These are phyloP conservation scores for Mimumesa dahlbomi DNA, from an alignment of 2,888 invertebrate genomes.

Conservation along the genomic window DNA sequence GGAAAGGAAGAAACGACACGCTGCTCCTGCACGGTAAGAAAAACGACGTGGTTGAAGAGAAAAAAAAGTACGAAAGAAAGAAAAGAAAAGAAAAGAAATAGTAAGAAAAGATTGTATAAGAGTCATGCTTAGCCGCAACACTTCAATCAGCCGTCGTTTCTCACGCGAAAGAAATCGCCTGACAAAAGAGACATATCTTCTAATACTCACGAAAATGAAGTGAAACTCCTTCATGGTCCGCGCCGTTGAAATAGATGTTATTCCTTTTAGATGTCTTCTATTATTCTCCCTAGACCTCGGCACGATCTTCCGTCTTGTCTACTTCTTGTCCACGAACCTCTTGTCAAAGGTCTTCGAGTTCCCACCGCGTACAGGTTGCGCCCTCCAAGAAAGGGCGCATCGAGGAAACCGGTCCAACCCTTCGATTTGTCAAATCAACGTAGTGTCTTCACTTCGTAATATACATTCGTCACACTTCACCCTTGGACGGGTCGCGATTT, in stretches of 20 bases:
- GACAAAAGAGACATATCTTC: background rate
- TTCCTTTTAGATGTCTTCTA: too few species aligned
- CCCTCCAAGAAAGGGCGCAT: conserved; percentile 55
- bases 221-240: conserved; percentile 55
- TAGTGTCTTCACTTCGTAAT: conserved; percentile 22
- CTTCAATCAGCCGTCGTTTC: conserved; percentile 10
- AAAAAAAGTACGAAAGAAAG: background rate
- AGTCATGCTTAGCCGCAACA: background rate
- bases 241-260: too few species aligned
- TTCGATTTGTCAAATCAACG: conserved; percentile 18
- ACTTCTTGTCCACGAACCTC: conserved; percentile 35
- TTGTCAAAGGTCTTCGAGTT: conserved; percentile 55
- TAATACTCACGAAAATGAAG: conserved; percentile 58
- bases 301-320: too few species aligned
- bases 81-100: background rate
- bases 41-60: background rate
- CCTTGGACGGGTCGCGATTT: conserved; percentile 26
- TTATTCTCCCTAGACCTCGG: too few species aligned
- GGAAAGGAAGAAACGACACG: background rate
- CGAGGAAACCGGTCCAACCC: conserved; percentile 44
- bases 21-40: too few species aligned
- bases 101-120: background rate
- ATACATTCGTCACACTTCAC: conserved; percentile 46
- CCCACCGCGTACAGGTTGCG: conserved; percentile 53
- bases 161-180: background rate